Conservation (phyloP, 2,797 vertebrate genomes). For the Rhynchotus rufescens region DNA sequence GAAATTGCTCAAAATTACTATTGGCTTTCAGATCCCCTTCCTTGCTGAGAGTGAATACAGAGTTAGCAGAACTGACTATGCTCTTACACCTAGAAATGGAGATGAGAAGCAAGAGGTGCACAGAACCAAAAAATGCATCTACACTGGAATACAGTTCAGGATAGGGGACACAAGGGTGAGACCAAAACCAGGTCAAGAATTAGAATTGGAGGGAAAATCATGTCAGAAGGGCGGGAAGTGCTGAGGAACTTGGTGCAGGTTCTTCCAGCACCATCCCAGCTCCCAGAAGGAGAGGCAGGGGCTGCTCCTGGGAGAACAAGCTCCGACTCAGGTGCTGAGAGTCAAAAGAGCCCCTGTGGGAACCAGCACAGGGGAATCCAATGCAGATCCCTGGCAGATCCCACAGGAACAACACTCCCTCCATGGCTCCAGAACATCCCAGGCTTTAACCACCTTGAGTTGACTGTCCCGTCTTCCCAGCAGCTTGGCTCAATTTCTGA, state of each 20-base stretch:
- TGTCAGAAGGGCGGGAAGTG: background rate
- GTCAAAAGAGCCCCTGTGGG: background rate
- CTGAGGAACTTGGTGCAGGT: background rate
- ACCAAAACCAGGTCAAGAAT: background rate
- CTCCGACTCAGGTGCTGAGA: background rate
- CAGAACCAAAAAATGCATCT: background rate
- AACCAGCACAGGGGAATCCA: background rate
- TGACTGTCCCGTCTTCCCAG: background rate
- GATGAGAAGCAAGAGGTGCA: background rate
- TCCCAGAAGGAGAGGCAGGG: background rate
- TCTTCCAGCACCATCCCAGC: background rate
- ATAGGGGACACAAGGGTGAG: background rate
- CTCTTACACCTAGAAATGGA: background rate
- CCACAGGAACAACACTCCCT: background rate
- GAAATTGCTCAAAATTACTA: background rate
- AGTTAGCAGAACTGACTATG: background rate
- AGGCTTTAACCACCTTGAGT: background rate
- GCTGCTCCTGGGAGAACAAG: background rate
- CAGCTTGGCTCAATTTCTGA: background rate
- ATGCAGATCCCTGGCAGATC: background rate
- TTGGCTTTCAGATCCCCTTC: background rate
- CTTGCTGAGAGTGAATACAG: background rate
- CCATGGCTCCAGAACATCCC: background rate
- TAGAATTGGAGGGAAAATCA: background rate
- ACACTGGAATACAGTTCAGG: accelerated